A percentile compares a stretch with the other conserved stretches of the same genome.
These are phyloP conservation scores for Campopleginae sp. DNA, from an alignment of 2,888 invertebrate species.

Conservation along the genomic window DNA sequence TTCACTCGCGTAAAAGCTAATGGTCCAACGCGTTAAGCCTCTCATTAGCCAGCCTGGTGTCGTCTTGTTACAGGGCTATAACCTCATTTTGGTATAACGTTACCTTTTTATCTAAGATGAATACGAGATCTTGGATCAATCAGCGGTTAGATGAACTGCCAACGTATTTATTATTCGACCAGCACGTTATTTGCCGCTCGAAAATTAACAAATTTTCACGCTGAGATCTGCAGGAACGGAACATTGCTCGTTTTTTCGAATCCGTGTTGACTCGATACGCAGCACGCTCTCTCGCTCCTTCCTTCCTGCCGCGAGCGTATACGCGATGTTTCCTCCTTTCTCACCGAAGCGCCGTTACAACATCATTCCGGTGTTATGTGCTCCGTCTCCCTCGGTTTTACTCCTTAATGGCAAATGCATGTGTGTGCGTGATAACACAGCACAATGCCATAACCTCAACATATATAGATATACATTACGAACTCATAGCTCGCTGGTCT, in stretches of 20 bases:
- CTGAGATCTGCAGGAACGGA: background rate
- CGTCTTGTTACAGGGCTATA: slow-evolving; percentile 19
- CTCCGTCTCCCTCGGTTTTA: slow-evolving; percentile 1
- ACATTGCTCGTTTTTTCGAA: background rate
- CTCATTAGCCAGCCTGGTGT: slow-evolving; percentile 32
- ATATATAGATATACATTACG: background rate
- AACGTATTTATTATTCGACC: background rate
- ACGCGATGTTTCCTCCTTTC: slow-evolving; percentile 21
- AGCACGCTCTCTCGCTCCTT: slow-evolving; percentile 33
- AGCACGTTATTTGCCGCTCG: background rate
- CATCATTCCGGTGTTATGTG: slow-evolving; percentile 11
- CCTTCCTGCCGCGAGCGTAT: slow-evolving; percentile 25
- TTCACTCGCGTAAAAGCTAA: slow-evolving; percentile 52
- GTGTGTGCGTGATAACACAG: slow-evolving; percentile 43
- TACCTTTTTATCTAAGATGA: background rate
- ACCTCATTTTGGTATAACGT: background rate
- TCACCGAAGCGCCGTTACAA: slow-evolving; percentile 15
- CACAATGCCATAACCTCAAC: slow-evolving; percentile 44
- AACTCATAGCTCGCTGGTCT: background rate
- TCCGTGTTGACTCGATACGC: background rate
- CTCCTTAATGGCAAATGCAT: background rate
- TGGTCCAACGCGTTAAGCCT: slow-evolving; percentile 32
- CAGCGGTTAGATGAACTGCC: background rate
- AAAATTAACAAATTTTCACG: background rate
- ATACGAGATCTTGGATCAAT: slow-evolving; percentile 1